Conservation (phyloP, 2,113 vertebrate species). For the Ciconia stormi region DNA sequence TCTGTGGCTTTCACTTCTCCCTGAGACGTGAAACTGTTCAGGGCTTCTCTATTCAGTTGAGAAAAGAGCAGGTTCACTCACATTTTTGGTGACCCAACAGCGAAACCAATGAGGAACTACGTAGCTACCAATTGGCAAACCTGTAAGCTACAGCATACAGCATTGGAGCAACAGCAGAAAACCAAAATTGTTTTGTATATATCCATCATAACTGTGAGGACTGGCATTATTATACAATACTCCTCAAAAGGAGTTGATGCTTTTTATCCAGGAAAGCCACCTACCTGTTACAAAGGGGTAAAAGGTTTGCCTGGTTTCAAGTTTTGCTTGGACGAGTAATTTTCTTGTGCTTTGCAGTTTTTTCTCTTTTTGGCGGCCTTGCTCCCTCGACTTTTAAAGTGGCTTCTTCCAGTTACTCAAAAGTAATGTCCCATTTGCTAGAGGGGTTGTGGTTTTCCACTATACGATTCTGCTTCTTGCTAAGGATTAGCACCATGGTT, state of each 20-base stretch:
- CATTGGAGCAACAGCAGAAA: background rate
- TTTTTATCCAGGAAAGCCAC: background rate
- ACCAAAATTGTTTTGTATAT: background rate
- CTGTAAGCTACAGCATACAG: background rate
- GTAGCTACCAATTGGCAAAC: background rate
- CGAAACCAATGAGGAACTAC: background rate
- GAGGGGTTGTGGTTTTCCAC: background rate
- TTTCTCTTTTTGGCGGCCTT: background rate
- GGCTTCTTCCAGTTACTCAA: background rate
- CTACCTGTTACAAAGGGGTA: background rate
- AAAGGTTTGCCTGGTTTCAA: background rate
- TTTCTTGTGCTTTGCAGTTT: background rate
- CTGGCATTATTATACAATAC: background rate
- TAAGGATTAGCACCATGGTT: background rate
- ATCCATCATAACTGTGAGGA: background rate
- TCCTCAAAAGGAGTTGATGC: background rate
- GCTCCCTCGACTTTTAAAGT: background rate
- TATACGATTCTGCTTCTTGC: background rate
- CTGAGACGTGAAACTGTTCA: background rate
- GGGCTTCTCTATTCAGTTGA: background rate
- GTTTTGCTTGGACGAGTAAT: background rate
- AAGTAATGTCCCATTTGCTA: background rate
- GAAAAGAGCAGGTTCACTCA: background rate
- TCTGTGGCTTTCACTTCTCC: background rate
- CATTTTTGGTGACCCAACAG: background rate